Conservation (phyloP, 2,113 vertebrate species). For the Corythornis vintsioides region DNA sequence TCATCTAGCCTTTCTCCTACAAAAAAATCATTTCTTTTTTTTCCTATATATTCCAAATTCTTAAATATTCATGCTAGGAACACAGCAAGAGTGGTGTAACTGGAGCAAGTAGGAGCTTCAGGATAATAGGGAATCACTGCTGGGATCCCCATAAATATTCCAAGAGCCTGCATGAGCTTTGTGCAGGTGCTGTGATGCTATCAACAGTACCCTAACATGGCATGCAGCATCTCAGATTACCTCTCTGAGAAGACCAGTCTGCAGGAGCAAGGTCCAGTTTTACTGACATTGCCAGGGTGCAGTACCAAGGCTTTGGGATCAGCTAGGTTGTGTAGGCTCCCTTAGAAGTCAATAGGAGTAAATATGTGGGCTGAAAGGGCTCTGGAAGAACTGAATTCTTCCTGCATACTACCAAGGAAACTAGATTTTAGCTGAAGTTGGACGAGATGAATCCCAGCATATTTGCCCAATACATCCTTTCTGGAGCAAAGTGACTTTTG, state of each 20-base stretch:
- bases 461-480: background rate
- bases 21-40: background rate
- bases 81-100: background rate
- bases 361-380: background rate
- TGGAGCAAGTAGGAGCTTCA: background rate
- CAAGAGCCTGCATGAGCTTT: background rate
- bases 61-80: background rate
- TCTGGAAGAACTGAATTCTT: background rate
- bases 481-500: background rate
- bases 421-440: background rate
- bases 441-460: background rate
- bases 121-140: background rate
- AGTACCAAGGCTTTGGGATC: background rate
- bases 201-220: rapidly evolving
- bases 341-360: background rate
- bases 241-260: background rate
- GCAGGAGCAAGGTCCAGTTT: background rate
- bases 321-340: background rate
- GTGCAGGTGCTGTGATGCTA: background rate
- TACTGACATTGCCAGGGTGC: background rate
- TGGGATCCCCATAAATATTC: background rate
- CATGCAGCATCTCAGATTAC: background rate
- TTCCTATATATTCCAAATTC: background rate
- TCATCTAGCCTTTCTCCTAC: background rate
- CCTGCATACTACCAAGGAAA: background rate